These are phyloP conservation scores for Lepidurus couesii DNA, from an alignment of 1,140 invertebrate genomes.

Conservation along the genomic window DNA sequence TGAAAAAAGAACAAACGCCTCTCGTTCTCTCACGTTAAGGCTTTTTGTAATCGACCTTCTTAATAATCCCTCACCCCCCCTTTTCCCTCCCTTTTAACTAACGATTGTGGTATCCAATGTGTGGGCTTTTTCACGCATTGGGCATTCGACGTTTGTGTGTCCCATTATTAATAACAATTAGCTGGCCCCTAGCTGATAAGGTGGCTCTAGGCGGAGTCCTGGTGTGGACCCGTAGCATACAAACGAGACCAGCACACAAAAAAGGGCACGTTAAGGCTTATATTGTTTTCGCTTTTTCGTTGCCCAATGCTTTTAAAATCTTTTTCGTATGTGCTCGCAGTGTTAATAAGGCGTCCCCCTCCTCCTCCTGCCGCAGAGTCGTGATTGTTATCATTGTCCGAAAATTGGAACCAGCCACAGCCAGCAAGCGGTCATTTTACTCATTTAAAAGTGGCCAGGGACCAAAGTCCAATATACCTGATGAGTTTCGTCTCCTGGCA, in stretches of 20 bases:
- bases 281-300: neutral
- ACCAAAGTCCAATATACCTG: too few relatives aligned
- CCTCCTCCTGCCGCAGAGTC: neutral
- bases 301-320: conserved; percentile 5
- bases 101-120: neutral
- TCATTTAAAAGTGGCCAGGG: neutral
- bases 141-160: neutral
- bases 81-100: neutral
- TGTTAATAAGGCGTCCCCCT: neutral
- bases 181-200: conserved; percentile 4
- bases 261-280: neutral
- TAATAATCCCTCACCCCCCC: neutral
- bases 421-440: neutral
- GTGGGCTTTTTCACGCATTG: neutral
- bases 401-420: neutral
- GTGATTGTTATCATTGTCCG: conserved; percentile 2
- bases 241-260: neutral
- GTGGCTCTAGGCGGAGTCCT: neutral
- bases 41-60: conserved; percentile 8
- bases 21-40: neutral
- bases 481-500: too few relatives aligned
- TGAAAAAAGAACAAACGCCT: neutral
- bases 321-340: neutral
- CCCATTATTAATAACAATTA: conserved; percentile 20
- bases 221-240: neutral